Base-by-base conservation (phyloP, 1,140 invertebrate genomes). In the Solen grandis region DNA sequence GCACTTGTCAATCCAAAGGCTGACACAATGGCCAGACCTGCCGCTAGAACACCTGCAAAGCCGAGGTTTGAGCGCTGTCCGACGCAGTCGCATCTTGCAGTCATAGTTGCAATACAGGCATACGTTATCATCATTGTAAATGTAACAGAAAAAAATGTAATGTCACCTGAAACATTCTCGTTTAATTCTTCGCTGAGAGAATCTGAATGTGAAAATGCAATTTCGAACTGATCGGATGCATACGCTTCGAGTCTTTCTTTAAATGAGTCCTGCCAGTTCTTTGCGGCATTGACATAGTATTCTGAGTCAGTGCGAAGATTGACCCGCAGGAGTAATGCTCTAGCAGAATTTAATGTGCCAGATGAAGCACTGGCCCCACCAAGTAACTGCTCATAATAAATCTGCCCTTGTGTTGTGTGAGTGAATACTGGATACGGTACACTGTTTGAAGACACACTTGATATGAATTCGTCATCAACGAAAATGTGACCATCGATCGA, bases 1-100 rank as follows among this genome's bases (percentile, higher is more conserved):
- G 98, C 98, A 89, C 97, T 96, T 82, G 97, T 96, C 50, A 97
- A 93, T 54, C 98, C 98, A 88, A 99, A 99, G 0, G 97, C 96
- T 2, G 97, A 96, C 0, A 95, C 92, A 0, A 97, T 98, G 19
- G 96, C 97, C 25, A 63, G 8, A 14, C 95, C 95, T 0, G 97
- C 96, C 0, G 96, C 97, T 5, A 99, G 88, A 84, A 98, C 98
- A 3, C 97, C 97, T 59, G 97, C 94, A n/a, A 98, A 92, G 0
- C 97, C 97, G 4, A 99, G 92, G 94, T 96, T 96, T 0, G 97
- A 97, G 90, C 98, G 97, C 33, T 96, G 97, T 55, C 96, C 94
- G 41, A 88, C 79, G 59, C 72, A 81, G 74, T 88, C 81, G 8
- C 81, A 63, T 13, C 72, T 60, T 0, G 72, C 72, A 46, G 19